Conservation (phyloP, 2,888 invertebrate genomes). For the Catocala sponsa region DNA sequence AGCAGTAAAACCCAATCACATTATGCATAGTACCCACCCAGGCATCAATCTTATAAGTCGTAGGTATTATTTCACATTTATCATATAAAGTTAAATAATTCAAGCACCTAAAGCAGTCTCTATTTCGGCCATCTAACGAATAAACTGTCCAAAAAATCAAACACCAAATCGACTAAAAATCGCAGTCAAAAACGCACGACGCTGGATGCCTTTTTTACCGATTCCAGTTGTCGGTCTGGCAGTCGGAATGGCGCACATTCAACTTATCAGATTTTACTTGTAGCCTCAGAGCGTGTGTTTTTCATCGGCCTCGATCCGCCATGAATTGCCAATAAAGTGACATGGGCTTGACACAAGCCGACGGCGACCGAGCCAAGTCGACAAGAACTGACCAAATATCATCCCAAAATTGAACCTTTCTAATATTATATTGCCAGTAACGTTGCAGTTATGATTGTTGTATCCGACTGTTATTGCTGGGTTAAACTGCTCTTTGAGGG, state of each 20-base stretch:
- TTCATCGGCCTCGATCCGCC: conserved; percentile 41
- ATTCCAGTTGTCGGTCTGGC: conserved; percentile 37
- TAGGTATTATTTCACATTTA: no score
- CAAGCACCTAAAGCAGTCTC: no score
- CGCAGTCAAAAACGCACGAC: conserved; percentile 15
- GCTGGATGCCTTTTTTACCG: conserved; percentile 42
- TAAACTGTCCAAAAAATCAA: conserved; percentile 9
- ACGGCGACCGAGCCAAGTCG: conserved; percentile 1
- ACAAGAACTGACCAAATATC: conserved; percentile 44
- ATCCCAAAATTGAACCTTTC: conserved; percentile 40
- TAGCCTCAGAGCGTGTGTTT: conserved; percentile 50
- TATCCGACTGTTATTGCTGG: conserved; percentile 5
- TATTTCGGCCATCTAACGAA: no score
- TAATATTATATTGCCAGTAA: conserved; percentile 31
- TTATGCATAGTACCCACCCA: no score
- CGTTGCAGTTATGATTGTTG: conserved; percentile 28
- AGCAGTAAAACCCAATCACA: no score
- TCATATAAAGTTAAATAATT: no score
- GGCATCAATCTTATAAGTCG: no score
- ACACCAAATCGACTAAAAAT: conserved; percentile 16
- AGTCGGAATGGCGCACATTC: conserved; percentile 44
- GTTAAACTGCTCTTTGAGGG: conserved; percentile 6
- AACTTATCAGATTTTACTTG: conserved; percentile 63
- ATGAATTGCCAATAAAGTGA: conserved; percentile 57
- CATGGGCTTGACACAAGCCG: conserved; percentile 24